A percentile compares a stretch with the other conserved stretches of the same genome.
Evolutionary conservation across 2,888 invertebrate species (phyloP).

Genomic region (Spatulosminthurus flaviceps): DNA sequence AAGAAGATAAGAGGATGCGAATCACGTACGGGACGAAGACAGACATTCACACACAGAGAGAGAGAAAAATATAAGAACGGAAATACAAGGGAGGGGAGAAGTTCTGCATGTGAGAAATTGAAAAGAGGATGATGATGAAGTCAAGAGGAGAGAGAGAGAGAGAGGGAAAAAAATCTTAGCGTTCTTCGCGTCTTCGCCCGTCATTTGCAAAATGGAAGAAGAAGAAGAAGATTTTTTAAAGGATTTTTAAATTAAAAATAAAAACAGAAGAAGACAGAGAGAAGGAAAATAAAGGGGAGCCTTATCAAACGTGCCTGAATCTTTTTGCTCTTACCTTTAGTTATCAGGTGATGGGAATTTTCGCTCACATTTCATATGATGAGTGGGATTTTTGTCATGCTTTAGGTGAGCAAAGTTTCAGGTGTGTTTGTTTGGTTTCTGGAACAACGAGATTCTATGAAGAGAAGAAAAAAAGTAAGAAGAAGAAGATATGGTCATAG

Average conservation of each 20-base stretch:
- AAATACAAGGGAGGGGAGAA: too few species aligned
- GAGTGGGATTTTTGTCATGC: slow-evolving; percentile 9
- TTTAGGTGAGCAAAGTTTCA: slow-evolving; percentile 49
- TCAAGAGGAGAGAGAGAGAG: slow-evolving; percentile 1
- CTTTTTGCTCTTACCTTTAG: slow-evolving; percentile 46
- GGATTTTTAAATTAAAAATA: background rate
- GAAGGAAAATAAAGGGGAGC: slow-evolving; percentile 23
- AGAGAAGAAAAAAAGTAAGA: background rate
- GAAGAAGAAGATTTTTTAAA: background rate
- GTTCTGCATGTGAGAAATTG: too few species aligned
- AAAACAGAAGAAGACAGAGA: background rate
- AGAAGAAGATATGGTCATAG: too few species aligned
- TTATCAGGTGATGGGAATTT: slow-evolving; percentile 12
- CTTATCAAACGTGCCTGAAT: slow-evolving; percentile 47
- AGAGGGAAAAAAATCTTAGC: background rate
- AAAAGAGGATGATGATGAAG: background rate
- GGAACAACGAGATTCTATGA: background rate
- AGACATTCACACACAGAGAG: too few species aligned
- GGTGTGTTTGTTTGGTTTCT: slow-evolving; percentile 43
- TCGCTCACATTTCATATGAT: background rate
- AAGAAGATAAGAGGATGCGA: background rate
- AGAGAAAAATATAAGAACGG: too few species aligned
- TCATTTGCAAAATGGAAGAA: background rate
- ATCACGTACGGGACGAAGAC: too few species aligned
- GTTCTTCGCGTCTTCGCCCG: background rate